Base-by-base conservation (phyloP, 2,888 invertebrate species). In the Agrochola lota region DNA sequence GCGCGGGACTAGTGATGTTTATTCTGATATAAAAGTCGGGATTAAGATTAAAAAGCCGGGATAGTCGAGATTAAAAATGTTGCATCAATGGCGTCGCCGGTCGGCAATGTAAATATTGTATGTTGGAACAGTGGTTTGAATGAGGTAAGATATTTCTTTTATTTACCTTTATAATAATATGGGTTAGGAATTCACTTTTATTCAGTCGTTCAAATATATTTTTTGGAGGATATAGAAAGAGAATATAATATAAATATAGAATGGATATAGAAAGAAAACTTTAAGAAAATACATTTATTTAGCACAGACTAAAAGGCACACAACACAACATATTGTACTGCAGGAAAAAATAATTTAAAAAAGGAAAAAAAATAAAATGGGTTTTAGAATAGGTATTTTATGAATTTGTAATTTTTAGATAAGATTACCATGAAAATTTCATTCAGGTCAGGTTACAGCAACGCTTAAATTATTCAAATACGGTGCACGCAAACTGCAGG, bases 1-100 rank as follows among this genome's bases (percentile, higher is more conserved):
- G 49, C 26, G 43, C 8, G 20, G 26, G n/a, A 71, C 17, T 80
- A 83, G 84, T 80, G 77, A 23, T 86, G 74, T 83, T 66, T n/a
- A 63, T 43, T 43, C 23, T 40, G 46, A 7, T 60, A n/a, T 46
- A 62, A 77, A 77, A 71, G 35, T 57, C 62, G 70, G 84, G 78
- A 78, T 62, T 66, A 46, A 20, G 35, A 76, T 71, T 70, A 57
- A 83, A 80, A 68, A 46, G 26, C 30, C 62, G 26, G 26, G 77
- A 57, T 30, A 23, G 49, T 40, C 20, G 26, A 46, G 71, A 69
- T 71, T 78, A 60, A 69, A 82, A 71, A 69, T 68, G 52, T 62
- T 26, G 43, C 68, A 63, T 26, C 43, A 69, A 60, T 82, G 46
- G 26, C 20, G 43, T 55, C 15, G n/a, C 43, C 8, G 57, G 52